These are phyloP conservation scores for Maniola jurtina DNA, from an alignment of 1,140 invertebrate genomes.

Conservation along the genomic window DNA sequence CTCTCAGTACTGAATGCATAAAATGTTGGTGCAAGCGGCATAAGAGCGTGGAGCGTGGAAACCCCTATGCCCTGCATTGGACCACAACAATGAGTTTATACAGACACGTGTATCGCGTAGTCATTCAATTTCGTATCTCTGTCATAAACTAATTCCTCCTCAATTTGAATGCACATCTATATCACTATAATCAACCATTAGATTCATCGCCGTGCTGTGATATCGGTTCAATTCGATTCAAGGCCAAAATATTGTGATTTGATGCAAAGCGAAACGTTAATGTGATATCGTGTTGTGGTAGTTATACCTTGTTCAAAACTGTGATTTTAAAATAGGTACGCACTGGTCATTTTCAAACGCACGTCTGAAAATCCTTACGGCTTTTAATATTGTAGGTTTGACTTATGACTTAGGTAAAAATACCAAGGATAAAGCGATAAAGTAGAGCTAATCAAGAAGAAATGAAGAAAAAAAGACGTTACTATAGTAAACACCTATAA, in stretches of 20 bases:
- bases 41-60: too few relatives aligned
- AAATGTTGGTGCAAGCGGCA: too few relatives aligned
- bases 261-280: slow-evolving; percentile 20
- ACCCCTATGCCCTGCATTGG: too few relatives aligned
- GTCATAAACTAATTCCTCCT: background rate
- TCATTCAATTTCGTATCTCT: background rate
- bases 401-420: too few relatives aligned
- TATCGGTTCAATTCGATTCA: slow-evolving; percentile 21
- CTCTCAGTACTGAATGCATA: too few relatives aligned
- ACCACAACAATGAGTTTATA: too few relatives aligned
- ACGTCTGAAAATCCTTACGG: background rate
- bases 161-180: slow-evolving; percentile 8
- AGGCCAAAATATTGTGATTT: slow-evolving; percentile 26
- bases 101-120: background rate
- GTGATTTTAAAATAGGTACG: slow-evolving; percentile 14
- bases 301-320: slow-evolving; percentile 10
- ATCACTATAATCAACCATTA: slow-evolving; percentile 22
- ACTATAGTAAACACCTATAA: too few relatives aligned
- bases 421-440: too few relatives aligned
- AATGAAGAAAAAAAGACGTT: too few relatives aligned
- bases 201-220: slow-evolving; percentile 2
- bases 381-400: too few relatives aligned
- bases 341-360: background rate
- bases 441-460: too few relatives aligned
- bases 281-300: slow-evolving; percentile 5